Conservation (phyloP, 2,113 vertebrate genomes). For the Crotalus viridis region DNA sequence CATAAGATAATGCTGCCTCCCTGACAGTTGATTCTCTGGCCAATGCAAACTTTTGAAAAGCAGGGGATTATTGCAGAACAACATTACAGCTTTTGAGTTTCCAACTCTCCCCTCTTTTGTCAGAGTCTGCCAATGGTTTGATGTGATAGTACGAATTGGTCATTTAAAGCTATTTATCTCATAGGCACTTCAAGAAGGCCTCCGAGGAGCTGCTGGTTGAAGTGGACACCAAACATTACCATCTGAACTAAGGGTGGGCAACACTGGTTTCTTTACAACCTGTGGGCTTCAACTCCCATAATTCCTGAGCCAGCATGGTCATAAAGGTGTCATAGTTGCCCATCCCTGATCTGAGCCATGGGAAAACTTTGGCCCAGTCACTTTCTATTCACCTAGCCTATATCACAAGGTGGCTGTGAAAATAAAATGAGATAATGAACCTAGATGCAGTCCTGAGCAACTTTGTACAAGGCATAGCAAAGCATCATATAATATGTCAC, state of each 20-base stretch:
- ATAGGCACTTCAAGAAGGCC: background rate
- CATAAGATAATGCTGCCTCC: conserved; percentile 66
- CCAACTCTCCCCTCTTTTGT: background rate
- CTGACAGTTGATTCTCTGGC: conserved; percentile 48
- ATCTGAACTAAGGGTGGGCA: background rate
- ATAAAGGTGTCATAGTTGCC: background rate
- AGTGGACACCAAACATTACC: no score
- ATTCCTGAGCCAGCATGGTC: background rate
- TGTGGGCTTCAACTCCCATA: background rate
- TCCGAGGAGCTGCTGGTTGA: background rate
- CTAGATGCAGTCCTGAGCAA: background rate
- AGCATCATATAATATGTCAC: background rate
- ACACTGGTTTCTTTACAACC: background rate
- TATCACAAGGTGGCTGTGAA: background rate
- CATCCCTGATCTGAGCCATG: background rate
- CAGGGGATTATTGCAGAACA: conserved; percentile 41
- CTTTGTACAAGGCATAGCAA: background rate
- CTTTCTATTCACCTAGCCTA: background rate
- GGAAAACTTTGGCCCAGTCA: no score
- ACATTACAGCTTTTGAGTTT: background rate
- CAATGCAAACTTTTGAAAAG: conserved; percentile 61
- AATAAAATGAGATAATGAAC: background rate
- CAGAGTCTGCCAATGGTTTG: conserved; percentile 1
- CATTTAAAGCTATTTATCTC: background rate
- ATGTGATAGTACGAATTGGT: conserved; percentile 64